Evolutionary conservation across 2,113 vertebrate genomes (phyloP).

Genomic region (Anseranas semipalmata): DNA sequence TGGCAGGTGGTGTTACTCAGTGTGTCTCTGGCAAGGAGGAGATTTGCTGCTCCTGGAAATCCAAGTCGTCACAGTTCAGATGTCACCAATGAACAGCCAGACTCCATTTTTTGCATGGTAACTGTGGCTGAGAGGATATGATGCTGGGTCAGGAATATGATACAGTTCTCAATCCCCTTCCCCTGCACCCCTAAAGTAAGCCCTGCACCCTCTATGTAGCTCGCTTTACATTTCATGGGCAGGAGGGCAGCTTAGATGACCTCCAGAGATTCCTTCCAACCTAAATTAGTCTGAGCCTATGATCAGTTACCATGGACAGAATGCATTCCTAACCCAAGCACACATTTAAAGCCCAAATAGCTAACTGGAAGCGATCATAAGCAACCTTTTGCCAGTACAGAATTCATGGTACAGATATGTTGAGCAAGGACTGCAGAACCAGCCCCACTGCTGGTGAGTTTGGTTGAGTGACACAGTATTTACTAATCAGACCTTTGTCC

Average conservation of each 20-base stretch:
- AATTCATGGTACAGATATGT: not conserved
- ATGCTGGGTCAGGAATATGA: not conserved
- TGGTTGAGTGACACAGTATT: not conserved
- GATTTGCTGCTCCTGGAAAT: not conserved
- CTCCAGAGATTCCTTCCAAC: not conserved
- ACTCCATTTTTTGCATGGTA: not conserved
- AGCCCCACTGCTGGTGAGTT: not conserved
- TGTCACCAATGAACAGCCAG: not conserved
- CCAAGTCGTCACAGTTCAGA: not conserved
- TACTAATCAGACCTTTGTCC: not conserved
- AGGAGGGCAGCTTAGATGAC: not conserved
- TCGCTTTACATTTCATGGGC: not conserved
- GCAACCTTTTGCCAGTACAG: not conserved
- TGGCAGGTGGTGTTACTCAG: constrained; percentile 52
- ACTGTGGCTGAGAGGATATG: not conserved
- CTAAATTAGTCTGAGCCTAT: not conserved
- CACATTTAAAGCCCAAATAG: not conserved
- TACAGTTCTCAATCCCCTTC: not conserved
- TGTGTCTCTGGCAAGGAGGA: constrained; percentile 28
- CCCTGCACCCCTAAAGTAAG: not conserved
- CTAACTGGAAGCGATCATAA: not conserved
- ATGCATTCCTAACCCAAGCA: not conserved
- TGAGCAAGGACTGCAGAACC: not conserved
- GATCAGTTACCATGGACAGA: not conserved
- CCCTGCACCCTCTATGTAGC: not conserved